phyloP scores from a whole-genome alignment of 2,888 invertebrate species.

The Pristionchus entomophagus region DNA sequence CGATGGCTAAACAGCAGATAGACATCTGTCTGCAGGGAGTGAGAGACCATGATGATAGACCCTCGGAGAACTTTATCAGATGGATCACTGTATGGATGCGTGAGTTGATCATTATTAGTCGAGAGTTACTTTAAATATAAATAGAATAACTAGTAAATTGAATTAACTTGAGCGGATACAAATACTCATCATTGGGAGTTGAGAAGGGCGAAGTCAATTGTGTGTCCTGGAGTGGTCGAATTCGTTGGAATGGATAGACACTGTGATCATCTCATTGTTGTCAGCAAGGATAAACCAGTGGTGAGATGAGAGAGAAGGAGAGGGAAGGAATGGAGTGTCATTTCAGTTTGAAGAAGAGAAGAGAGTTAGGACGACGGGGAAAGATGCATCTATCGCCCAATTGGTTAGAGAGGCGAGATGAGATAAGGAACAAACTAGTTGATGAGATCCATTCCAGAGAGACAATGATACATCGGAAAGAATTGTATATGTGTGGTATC shows the following conservation, averaged over 20 bases:
- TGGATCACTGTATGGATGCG: constrained; percentile 43
- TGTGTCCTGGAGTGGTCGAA: constrained; percentile 27
- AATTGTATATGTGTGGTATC: constrained; percentile 23
- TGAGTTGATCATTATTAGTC: background rate
- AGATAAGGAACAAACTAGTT: background rate
- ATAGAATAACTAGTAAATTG: background rate
- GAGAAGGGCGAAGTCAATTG: background rate
- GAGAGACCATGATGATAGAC: background rate
- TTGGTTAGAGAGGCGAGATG: background rate
- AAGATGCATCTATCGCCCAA: background rate
- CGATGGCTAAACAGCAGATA: constrained; percentile 34
- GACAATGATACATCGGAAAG: background rate
- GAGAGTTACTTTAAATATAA: background rate
- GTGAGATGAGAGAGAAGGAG: background rate
- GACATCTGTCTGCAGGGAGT: constrained; percentile 30
- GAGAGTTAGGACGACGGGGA: background rate
- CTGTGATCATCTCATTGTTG: constrained; percentile 24
- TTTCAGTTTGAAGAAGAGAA: background rate
- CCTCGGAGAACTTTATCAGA: constrained; percentile 28
- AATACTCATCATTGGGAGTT: constrained; percentile 13
- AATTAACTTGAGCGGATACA: background rate
- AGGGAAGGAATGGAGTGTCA: background rate
- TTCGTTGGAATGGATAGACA: constrained; percentile 34
- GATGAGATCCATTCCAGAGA: background rate
- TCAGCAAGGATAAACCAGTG: background rate